Conservation (phyloP, 2,797 vertebrate species). For the Cuniculus paca region DNA sequence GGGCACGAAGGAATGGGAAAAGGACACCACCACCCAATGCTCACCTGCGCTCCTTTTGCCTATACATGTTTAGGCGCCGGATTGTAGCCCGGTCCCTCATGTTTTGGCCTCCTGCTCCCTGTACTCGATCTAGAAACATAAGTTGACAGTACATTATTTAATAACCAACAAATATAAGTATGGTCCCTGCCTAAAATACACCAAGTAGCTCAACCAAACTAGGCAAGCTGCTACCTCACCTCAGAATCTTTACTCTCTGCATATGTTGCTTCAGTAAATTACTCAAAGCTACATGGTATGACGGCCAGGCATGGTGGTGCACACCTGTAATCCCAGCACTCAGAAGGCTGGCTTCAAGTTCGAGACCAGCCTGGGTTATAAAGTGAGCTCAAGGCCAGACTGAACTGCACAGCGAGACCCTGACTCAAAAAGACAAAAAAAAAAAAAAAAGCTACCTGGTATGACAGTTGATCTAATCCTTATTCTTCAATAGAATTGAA, state of each 20-base stretch:
- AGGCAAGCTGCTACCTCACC: background rate
- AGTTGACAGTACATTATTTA: background rate
- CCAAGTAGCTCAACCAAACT: background rate
- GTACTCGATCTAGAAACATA: constrained; percentile 92
- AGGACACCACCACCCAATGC: background rate
- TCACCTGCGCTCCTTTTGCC: constrained; percentile 98
- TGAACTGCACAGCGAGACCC: too few relatives aligned
- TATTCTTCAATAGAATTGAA: background rate
- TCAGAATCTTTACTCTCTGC: constrained; percentile 37
- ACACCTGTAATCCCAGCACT: too few relatives aligned
- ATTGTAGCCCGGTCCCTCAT: constrained; percentile 98
- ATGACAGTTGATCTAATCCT: background rate
- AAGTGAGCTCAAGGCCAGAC: too few relatives aligned
- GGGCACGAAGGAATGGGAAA: background rate
- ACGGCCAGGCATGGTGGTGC: background rate
- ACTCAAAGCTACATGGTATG: background rate
- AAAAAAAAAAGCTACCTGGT: background rate
- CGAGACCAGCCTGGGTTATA: too few relatives aligned
- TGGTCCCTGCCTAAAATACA: background rate
- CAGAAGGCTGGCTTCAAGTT: too few relatives aligned
- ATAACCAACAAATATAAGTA: background rate
- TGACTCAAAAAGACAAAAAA: too few relatives aligned
- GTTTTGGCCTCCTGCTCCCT: constrained; percentile 93
- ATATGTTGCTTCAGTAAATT: background rate
- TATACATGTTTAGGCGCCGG: constrained; percentile 98